Percentiles rank a stretch among this genome's conserved stretches.
Evolutionary conservation across 2,888 invertebrate genomes (phyloP).

Genomic region (Ptilodon capucinus): DNA sequence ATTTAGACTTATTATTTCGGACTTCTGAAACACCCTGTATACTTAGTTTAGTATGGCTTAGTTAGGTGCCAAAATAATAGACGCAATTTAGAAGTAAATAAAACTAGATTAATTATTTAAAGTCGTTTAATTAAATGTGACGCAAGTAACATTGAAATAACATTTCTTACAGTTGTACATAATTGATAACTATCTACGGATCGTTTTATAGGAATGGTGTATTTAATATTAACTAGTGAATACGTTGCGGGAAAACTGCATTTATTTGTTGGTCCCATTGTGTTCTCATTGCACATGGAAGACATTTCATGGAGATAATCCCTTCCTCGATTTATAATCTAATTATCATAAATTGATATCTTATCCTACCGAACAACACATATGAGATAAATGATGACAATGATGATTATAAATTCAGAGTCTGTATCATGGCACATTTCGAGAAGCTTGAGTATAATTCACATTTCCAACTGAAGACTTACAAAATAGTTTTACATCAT

Average conservation of each 20-base stretch:
- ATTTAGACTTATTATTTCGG: too few relatives aligned
- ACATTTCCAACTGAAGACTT: slow-evolving; percentile 15
- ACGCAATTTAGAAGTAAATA: slow-evolving; percentile 20
- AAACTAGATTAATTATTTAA: slow-evolving; percentile 25
- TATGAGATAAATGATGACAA: slow-evolving; percentile 35
- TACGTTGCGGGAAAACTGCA: slow-evolving; percentile 32
- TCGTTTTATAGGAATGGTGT: slow-evolving; percentile 34
- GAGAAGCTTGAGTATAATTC: slow-evolving; percentile 38
- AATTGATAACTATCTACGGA: slow-evolving; percentile 23
- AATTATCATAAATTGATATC: slow-evolving; percentile 30
- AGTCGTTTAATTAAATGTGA: slow-evolving; percentile 35
- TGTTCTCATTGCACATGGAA: slow-evolving; percentile 25
- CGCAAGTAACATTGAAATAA: slow-evolving; percentile 19
- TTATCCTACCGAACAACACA: slow-evolving; percentile 29
- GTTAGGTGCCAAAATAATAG: too few relatives aligned
- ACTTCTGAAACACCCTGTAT: too few relatives aligned
- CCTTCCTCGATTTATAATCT: slow-evolving; percentile 19
- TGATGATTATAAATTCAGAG: slow-evolving; percentile 15
- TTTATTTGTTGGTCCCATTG: slow-evolving; percentile 12
- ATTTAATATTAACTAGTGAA: slow-evolving; percentile 27
- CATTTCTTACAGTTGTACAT: slow-evolving; percentile 26
- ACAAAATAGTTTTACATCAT: neutral
- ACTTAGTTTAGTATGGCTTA: too few relatives aligned
- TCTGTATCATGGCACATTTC: slow-evolving; percentile 35
- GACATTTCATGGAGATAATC: slow-evolving; percentile 31